Percentiles rank a stretch among this genome's conserved stretches.
phyloP scores from a whole-genome alignment of 2,797 vertebrate species.

The Micromesistius poutassou region DNA sequence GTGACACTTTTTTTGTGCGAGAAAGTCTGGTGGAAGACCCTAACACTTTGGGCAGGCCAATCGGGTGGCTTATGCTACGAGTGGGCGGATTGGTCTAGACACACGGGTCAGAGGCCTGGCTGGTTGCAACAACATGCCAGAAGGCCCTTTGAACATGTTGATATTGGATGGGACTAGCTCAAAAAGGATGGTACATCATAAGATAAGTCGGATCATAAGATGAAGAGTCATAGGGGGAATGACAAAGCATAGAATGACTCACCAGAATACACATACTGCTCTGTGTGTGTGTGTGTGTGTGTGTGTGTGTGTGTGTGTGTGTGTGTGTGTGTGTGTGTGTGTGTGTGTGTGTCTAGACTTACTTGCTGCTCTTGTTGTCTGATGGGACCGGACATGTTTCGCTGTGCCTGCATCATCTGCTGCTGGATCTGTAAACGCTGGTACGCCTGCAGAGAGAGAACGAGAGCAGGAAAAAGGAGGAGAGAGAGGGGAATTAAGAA shows the following conservation, averaged over 20 bases:
- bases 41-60: no score
- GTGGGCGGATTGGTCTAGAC: no score
- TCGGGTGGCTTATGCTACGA: no score
- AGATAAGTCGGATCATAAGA: not conserved
- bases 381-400: conserved; percentile 97
- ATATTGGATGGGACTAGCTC: no score
- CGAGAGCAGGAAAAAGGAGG: not conserved
- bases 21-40: no score
- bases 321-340: no score
- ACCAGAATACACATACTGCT: not conserved
- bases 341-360: conserved; percentile 53
- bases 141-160: no score
- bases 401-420: conserved; percentile 99
- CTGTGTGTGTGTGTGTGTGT: not conserved
- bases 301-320: not conserved
- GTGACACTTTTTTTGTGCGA: no score
- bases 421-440: conserved; percentile 99
- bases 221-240: not conserved
- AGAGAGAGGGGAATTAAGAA: not conserved
- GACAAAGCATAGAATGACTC: not conserved
- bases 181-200: not conserved
- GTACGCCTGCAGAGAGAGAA: conserved; percentile 80
- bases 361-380: conserved; percentile 99
- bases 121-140: no score
- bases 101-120: no score